Base-by-base conservation (phyloP, 2,797 vertebrate species). In the Saxicola maurus region DNA sequence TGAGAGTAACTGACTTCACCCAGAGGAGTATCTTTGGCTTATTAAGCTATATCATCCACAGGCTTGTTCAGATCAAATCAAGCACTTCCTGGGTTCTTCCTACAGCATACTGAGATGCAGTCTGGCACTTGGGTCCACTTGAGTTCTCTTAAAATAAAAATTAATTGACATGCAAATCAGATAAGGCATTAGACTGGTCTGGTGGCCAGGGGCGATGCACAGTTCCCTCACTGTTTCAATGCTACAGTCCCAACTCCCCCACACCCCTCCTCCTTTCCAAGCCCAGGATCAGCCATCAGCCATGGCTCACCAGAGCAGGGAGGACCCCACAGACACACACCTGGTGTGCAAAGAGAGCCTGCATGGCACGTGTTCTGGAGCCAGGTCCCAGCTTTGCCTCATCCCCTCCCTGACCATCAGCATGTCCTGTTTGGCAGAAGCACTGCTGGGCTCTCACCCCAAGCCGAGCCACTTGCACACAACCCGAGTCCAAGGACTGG, bases 71-170 rank as follows among this genome's bases (percentile, higher is more conserved):
- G 65, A 59, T 62, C 82, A 82, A 62, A 83, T 75, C 55, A 65
- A 75, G 80, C 79, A 62, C 73, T 51, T 89, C 65, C 48, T 31
- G 42, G 65, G 80, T 46, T 85, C 46, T 37, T 89, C 86, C 75
- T 55, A 25, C 65, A 80, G 82, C 79, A 82, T 9, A 85, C 38
- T 33, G 81, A 77, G 61, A 77, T 6, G 18, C 46, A 42, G 86
- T 64, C 90, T 93, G 88, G 75, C 65, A 85, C 81, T 86, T 35
- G 37, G 75, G 86, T 76, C 75, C 81, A 80, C 82, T 68, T 17
- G 51, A 82, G 65, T 42, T 65, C 72, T 87, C 82, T 86, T 82
- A 92, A 88, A 88, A 91, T 68, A 91, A 84, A 87, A 86, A 92
- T 69, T 72, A 89, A 76, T 84, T 84, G 75, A 88, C 61, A 86